Evolutionary conservation across 2,113 vertebrate species (phyloP).

Genomic region (Herpailurus yagouaroundi): DNA sequence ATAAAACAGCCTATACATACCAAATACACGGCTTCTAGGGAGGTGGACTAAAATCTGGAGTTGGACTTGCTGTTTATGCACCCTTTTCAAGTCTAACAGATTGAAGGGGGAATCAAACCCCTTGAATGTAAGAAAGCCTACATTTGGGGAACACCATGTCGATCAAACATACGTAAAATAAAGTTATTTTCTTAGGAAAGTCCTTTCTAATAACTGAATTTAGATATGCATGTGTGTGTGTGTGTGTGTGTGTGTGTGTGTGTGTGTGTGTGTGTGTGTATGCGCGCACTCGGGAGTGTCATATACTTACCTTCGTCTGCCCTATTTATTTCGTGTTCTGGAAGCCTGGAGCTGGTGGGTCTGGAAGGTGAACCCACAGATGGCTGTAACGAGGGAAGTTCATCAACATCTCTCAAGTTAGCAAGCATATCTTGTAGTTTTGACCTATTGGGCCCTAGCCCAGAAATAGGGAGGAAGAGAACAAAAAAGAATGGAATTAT

Average conservation of each 20-base stretch:
- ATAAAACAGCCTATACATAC: not conserved
- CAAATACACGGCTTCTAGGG: not conserved
- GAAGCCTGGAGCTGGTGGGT: slow-evolving; percentile 92
- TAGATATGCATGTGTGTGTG: not conserved
- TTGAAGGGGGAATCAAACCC: not conserved
- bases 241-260: too few species aligned
- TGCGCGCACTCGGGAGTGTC: not conserved
- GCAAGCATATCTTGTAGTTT: slow-evolving; percentile 99
- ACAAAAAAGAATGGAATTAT: slow-evolving; percentile 72
- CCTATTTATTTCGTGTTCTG: slow-evolving; percentile 93
- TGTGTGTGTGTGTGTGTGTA: too few species aligned
- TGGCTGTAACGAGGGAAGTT: slow-evolving; percentile 95
- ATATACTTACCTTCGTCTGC: slow-evolving; percentile 93
- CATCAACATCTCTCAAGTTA: slow-evolving; percentile 97
- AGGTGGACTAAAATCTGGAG: not conserved
- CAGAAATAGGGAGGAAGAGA: slow-evolving; percentile 38
- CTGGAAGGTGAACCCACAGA: slow-evolving; percentile 92
- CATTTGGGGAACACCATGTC: not conserved
- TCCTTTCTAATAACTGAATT: not conserved
- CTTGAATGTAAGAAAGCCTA: not conserved
- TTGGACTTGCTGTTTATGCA: not conserved
- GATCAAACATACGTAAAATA: not conserved
- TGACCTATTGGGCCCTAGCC: slow-evolving; percentile 95
- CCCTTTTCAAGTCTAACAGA: slow-evolving; percentile 4
- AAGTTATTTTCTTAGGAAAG: not conserved